Evolutionary conservation across 2,888 invertebrate species (phyloP), one percentile per base, ranked within the genome.

Genomic region (Ophioninae sp.): DNA sequence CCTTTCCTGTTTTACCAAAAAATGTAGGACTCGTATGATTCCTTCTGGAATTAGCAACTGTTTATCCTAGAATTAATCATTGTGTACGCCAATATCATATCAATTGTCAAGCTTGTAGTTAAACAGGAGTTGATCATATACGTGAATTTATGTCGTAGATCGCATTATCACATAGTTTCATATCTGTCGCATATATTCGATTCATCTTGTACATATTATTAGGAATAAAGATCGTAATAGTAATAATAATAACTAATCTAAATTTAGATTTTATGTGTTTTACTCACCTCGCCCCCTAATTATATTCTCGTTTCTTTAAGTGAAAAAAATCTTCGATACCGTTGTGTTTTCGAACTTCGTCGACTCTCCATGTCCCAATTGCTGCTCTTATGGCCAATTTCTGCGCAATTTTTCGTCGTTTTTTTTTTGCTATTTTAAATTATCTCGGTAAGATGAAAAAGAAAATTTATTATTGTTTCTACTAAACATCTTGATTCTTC

Each of bases 21-120:
- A 84, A 84, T 73, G 13, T 79, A 80, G 77, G 65, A 64, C 67
- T 84, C 69, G 61, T 78, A 75, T 20, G n/a, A 61, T 58, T 20
- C 65, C 37, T 13, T 37, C 61, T 63, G 7, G 51, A 63, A 30
- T 56, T 51, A 41, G 23, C 7, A 8, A 17, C 59, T 64, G 44
- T 64, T 39, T n/a, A n/a, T 51, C 39, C 39, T 44, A 56, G 13
- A 56, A 61, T 37, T 23, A 13, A 77, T 51, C 22, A 56, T 71
- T 56, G 51, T 71, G 6, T 39, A 68, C n/a, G 6, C n/a, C 41
- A 39, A 41, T 56, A 8, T 69, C 37, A 41, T 8, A 63, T 41
- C 51, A 78, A 69, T 17, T 30, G 8, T 56, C 59, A 79, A 79
- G 41, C 20, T 61, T 79, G 59, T 73, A 79, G 59, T 73, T 73